Conservation (phyloP, 2,797 vertebrate genomes). For the Psittacula derbiana region DNA sequence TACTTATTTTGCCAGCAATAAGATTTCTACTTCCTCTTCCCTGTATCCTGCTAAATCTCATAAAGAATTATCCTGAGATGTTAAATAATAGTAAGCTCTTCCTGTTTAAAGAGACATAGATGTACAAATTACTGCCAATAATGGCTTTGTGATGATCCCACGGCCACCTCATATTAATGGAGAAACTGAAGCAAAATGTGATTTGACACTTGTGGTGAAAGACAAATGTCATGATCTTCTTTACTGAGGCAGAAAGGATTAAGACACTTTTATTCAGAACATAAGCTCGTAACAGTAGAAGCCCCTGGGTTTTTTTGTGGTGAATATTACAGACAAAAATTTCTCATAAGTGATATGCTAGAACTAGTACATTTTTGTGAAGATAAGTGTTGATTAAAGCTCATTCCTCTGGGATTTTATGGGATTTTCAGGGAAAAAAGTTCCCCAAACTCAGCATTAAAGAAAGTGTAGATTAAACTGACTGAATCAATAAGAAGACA, state of each 20-base stretch:
- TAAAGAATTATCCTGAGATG: neutral
- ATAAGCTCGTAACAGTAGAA: neutral
- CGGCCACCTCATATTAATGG: neutral
- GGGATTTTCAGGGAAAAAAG: neutral
- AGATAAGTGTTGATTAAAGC: neutral
- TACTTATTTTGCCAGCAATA: neutral
- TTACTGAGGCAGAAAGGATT: neutral
- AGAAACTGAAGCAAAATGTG: neutral
- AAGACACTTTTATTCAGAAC: neutral
- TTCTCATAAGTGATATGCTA: neutral
- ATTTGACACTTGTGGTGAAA: neutral
- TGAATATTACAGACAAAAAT: neutral
- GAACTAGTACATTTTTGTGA: neutral
- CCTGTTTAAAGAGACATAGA: neutral
- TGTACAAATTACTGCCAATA: neutral
- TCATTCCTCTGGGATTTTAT: neutral
- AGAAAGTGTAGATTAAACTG: neutral
- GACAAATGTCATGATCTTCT: neutral
- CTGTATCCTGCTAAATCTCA: neutral
- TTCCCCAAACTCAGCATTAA: neutral
- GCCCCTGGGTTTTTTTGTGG: accelerated
- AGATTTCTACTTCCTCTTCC: neutral
- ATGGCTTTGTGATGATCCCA: neutral
- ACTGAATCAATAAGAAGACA: neutral
- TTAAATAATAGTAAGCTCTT: neutral